Conservation (phyloP, 2,888 invertebrate genomes). For the Heteromyza rotundicornis region DNA sequence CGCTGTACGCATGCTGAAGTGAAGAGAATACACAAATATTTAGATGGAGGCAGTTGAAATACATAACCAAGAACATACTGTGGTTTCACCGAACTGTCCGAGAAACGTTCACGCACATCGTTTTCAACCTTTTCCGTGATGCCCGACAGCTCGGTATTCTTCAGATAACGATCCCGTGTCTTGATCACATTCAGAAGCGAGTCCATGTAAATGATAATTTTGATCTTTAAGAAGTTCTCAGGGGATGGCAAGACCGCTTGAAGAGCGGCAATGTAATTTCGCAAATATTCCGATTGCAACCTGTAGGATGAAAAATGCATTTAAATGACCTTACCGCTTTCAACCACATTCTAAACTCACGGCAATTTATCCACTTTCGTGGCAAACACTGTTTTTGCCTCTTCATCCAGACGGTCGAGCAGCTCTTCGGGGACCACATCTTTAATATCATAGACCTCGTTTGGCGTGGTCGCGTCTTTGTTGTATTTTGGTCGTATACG, state of each 20-base stretch:
- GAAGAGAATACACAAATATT: not conserved
- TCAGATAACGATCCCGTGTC: conserved; percentile 41
- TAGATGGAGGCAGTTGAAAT: not conserved
- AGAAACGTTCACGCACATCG: conserved; percentile 54
- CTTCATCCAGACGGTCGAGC: conserved; percentile 53
- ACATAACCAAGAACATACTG: too few relatives aligned
- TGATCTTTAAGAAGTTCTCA: conserved; percentile 44
- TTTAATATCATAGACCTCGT: conserved; percentile 47
- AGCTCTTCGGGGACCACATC: conserved; percentile 50
- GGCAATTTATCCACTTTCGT: conserved; percentile 47
- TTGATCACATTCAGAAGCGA: conserved; percentile 49
- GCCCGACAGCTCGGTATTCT: conserved; percentile 44
- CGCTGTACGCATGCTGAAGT: conserved; percentile 43
- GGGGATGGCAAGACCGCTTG: too few relatives aligned
- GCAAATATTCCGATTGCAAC: conserved; percentile 50
- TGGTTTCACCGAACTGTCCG: conserved; percentile 39
- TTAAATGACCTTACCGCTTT: too few relatives aligned
- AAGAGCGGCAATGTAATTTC: conserved; percentile 37
- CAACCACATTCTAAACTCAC: conserved; percentile 42
- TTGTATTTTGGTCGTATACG: conserved; percentile 52
- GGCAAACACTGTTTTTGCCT: conserved; percentile 47
- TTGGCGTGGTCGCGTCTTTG: conserved; percentile 44
- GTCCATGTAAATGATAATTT: conserved; percentile 58
- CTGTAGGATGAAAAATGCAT: too few relatives aligned
- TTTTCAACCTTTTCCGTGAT: conserved; percentile 59